phyloP scores from a whole-genome alignment of 2,113 vertebrate genomes.

The Crotalus helleri region DNA sequence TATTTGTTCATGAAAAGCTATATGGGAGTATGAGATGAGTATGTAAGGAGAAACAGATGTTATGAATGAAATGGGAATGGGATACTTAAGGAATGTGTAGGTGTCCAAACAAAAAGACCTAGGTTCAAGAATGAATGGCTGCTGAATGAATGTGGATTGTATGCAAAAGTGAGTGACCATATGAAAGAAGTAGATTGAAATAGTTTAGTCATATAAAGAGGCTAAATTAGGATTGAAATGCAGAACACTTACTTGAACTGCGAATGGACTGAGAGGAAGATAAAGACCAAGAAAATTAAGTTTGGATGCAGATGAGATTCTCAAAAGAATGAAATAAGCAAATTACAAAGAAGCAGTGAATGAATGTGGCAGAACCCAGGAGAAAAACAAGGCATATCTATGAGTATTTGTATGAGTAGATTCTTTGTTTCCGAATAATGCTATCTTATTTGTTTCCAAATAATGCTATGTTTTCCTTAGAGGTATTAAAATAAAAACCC shows the following conservation, averaged over 20 bases:
- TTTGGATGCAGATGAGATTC: background rate
- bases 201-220: background rate
- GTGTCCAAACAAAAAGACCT: background rate
- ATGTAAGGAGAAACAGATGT: background rate
- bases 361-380: background rate
- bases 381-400: background rate
- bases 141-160: background rate
- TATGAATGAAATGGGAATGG: background rate
- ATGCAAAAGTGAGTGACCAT: too few relatives aligned
- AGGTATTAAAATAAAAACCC: background rate
- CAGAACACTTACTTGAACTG: background rate
- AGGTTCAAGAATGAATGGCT: background rate
- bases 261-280: background rate
- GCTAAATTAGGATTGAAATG: background rate
- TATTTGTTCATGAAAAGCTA: background rate
- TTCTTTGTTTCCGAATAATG: background rate
- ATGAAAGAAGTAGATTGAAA: background rate
- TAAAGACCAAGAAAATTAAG: background rate
- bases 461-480: background rate
- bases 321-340: background rate
- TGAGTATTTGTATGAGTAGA: background rate
- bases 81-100: background rate
- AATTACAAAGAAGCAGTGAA: background rate
- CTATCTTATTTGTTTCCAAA: background rate
- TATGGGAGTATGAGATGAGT: background rate